Conservation (phyloP, 2,888 invertebrate species). For the Nycteola revayana region DNA sequence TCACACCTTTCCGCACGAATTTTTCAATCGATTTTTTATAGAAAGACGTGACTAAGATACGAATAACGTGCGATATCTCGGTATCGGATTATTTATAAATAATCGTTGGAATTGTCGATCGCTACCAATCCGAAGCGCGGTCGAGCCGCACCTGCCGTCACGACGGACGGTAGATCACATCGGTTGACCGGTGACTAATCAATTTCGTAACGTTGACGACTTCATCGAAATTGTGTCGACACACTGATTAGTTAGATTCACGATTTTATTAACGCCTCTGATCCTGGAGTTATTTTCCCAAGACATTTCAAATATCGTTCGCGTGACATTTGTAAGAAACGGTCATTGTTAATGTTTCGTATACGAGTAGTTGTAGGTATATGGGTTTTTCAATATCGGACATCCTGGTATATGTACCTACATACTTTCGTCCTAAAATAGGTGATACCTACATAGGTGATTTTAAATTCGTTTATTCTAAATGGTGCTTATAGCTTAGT, state of each 20-base stretch:
- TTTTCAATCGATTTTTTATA: constrained; percentile 60
- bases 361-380: too few relatives aligned
- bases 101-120: constrained; percentile 62
- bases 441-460: too few relatives aligned
- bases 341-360: too few relatives aligned
- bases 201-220: constrained; percentile 67
- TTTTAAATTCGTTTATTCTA: too few relatives aligned
- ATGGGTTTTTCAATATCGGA: too few relatives aligned
- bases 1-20: constrained; percentile 70
- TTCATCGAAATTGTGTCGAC: constrained; percentile 64
- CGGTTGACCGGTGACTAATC: constrained; percentile 60
- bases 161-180: constrained; percentile 67
- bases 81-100: constrained; percentile 65
- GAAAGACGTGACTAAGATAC: constrained; percentile 60
- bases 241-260: constrained; percentile 50
- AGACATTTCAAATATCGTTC: constrained; percentile 11
- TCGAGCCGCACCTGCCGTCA: constrained; percentile 64
- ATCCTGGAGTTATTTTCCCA: constrained; percentile 27
- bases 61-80: constrained; percentile 43
- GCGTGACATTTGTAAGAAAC: too few relatives aligned
- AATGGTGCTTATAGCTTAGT: too few relatives aligned
- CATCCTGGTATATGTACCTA: too few relatives aligned
- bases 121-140: constrained; percentile 56
- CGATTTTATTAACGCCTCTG: constrained; percentile 34
- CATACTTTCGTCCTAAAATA: too few relatives aligned